Conservation (phyloP, 2,797 vertebrate species). For the Cottoperca gobio region DNA sequence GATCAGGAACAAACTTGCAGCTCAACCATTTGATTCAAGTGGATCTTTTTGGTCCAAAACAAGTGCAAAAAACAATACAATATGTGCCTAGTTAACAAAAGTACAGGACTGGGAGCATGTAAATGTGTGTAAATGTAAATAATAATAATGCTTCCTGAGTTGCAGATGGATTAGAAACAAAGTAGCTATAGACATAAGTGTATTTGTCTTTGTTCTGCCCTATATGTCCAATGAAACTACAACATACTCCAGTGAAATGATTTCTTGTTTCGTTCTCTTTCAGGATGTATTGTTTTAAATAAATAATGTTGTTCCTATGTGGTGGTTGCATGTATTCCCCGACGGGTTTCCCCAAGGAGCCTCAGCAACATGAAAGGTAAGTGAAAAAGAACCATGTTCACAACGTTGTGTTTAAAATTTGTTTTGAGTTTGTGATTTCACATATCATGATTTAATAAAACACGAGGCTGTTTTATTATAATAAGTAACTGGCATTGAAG, state of each 20-base stretch:
- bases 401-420: not conserved
- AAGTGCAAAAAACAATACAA: not conserved
- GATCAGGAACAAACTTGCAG: conserved; percentile 8
- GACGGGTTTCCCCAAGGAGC: not conserved
- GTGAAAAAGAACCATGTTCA: not conserved
- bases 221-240: not conserved
- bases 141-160: not conserved
- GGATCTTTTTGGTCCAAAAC: not conserved
- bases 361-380: too few relatives aligned
- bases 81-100: not conserved
- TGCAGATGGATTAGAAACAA: not conserved
- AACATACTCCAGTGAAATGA: not conserved
- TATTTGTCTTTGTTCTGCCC: not conserved
- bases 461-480: not conserved
- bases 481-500: not conserved
- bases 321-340: not conserved
- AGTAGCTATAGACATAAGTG: not conserved
- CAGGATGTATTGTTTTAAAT: not conserved
- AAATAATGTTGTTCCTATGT: not conserved
- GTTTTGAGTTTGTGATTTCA: conserved; percentile 5
- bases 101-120: not conserved
- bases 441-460: conserved; percentile 1
- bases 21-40: not conserved
- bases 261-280: not conserved
- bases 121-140: not conserved